These are phyloP conservation scores for Cheilosia soror DNA, from an alignment of 2,888 invertebrate species.

Conservation along the genomic window DNA sequence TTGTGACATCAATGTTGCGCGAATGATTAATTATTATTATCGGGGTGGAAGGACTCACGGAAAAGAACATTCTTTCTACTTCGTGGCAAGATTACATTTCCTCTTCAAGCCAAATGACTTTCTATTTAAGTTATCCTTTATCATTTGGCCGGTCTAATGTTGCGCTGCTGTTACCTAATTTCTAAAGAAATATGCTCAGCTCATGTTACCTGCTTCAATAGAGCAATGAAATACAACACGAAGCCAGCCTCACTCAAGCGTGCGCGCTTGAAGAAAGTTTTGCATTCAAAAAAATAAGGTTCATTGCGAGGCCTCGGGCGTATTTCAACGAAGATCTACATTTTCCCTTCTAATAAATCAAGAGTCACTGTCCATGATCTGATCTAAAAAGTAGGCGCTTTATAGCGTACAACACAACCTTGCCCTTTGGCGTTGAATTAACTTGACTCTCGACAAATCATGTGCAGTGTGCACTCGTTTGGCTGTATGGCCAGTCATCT, in stretches of 20 bases:
- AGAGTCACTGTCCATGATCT: constrained; percentile 17
- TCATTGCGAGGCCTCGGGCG: neutral
- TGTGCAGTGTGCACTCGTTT: too few relatives aligned
- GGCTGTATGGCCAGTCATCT: too few relatives aligned
- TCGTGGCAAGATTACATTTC: neutral
- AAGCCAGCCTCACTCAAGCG: constrained; percentile 36
- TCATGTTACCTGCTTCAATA: constrained; percentile 31
- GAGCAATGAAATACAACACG: constrained; percentile 29
- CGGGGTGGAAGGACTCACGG: too few relatives aligned
- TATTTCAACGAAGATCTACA: constrained; percentile 6
- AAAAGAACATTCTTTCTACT: too few relatives aligned
- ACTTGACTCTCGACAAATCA: too few relatives aligned
- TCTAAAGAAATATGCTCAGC: neutral
- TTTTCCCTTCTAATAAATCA: constrained; percentile 10
- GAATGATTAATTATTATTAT: too few relatives aligned
- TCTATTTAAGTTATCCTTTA: constrained; percentile 22
- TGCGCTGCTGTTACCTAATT: constrained; percentile 13
- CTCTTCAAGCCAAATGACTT: constrained; percentile 1
- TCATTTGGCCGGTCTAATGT: neutral
- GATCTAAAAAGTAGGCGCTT: constrained; percentile 1
- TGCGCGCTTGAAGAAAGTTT: constrained; percentile 29
- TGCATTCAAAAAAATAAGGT: neutral
- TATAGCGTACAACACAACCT: constrained; percentile 24
- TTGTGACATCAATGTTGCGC: neutral
- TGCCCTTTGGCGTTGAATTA: constrained; percentile 35